Evolutionary conservation across 2,113 vertebrate species (phyloP).

Genomic region (Calonectris borealis): DNA sequence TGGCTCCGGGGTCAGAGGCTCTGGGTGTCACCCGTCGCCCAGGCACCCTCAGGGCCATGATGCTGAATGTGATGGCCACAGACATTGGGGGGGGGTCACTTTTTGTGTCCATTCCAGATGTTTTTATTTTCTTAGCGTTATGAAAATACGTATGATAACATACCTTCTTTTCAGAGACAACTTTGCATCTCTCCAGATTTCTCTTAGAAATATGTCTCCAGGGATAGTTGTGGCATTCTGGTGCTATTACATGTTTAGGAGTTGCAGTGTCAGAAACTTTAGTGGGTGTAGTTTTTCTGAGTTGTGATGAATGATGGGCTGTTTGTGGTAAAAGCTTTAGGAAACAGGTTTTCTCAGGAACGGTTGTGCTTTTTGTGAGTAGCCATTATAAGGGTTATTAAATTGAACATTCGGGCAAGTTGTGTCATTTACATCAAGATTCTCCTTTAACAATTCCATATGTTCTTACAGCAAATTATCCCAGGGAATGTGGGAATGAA

Average conservation of each 20-base stretch:
- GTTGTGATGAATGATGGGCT: not conserved
- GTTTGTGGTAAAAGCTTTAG: not conserved
- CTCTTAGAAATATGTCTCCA: not conserved
- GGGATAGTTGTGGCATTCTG: fast-evolving
- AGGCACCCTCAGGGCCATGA: not conserved
- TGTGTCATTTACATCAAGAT: not conserved
- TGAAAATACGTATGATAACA: fast-evolving
- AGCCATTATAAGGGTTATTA: not conserved
- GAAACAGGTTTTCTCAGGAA: not conserved
- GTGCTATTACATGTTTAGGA: not conserved
- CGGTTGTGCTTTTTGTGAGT: not conserved
- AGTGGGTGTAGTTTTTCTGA: not conserved
- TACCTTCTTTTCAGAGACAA: too few species aligned
- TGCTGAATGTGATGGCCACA: fast-evolving
- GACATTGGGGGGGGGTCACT: fast-evolving
- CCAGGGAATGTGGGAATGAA: not conserved
- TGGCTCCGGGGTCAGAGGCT: not conserved
- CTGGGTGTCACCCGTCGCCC: fast-evolving
- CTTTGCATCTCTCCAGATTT: too few species aligned
- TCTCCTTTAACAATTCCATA: not conserved
- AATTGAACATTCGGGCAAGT: not conserved
- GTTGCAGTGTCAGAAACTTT: not conserved
- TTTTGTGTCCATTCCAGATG: not conserved
- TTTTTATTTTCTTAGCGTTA: too few species aligned
- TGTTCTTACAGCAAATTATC: not conserved